phyloP scores from a whole-genome alignment of 2,113 vertebrate genomes.

The Callionymus lyra region DNA sequence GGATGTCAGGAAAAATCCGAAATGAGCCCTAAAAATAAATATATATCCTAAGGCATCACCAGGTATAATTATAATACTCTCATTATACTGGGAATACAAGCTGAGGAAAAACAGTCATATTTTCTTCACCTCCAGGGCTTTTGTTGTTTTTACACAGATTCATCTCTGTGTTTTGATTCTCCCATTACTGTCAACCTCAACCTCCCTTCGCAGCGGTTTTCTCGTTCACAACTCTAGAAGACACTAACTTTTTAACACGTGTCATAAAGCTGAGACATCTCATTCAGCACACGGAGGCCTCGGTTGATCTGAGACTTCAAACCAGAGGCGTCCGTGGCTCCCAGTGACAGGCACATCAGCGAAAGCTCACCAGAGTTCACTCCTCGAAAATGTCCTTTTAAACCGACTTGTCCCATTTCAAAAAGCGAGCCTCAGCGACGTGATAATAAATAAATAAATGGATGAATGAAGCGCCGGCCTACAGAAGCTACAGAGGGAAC shows the following conservation, averaged over 20 bases:
- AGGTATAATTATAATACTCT: too few relatives aligned
- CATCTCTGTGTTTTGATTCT: conserved; percentile 38
- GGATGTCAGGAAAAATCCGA: conserved; percentile 52
- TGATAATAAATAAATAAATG: conserved; percentile 8
- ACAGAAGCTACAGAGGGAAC: conserved; percentile 48
- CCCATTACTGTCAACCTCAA: conserved; percentile 46
- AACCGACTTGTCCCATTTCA: conserved; percentile 2
- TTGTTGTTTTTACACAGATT: too few relatives aligned
- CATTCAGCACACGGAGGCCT: conserved; percentile 46
- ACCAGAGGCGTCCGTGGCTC: conserved; percentile 25
- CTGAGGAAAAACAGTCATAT: not conserved
- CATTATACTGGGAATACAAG: conserved; percentile 9
- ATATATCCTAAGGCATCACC: too few relatives aligned
- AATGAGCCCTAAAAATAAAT: too few relatives aligned
- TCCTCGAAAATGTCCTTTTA: too few relatives aligned
- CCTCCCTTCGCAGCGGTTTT: conserved; percentile 44
- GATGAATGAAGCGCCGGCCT: conserved; percentile 47
- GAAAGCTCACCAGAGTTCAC: conserved; percentile 23
- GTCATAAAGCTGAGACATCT: conserved; percentile 59
- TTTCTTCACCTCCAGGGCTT: too few relatives aligned
- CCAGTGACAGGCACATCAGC: conserved; percentile 42
- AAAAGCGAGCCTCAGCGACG: conserved; percentile 34
- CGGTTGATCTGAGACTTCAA: conserved; percentile 49
- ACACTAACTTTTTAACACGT: conserved; percentile 60
- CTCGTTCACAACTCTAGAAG: conserved; percentile 50